Evolutionary conservation across 2,888 invertebrate genomes (phyloP), one percentile per base, ranked within the genome.

Genomic region (Tetheella fluctuosa): DNA sequence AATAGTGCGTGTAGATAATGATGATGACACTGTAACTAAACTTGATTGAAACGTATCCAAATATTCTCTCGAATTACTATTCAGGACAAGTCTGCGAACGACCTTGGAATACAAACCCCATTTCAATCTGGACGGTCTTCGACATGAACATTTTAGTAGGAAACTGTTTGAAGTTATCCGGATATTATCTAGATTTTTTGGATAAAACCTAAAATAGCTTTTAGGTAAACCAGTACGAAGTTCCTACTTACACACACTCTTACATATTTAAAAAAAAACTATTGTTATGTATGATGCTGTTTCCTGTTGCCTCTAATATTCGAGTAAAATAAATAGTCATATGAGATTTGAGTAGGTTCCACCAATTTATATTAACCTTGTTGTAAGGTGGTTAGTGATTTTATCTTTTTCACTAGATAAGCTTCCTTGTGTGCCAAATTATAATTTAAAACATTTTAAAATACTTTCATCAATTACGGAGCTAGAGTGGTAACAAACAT

Each of bases 1-100:
- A 48, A 48, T 20, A 10, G 3, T 20, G 20, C 10, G 20, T 48
- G 48, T 2, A 48, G 10, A 20, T 48, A 48, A 48, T 20, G 48
- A 48, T 20, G 48, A 48, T 48, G n/a, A 20, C 20, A 48, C 48
- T 48, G 48, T 42, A 1, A 7, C 20, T 10, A 48, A 48, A 48
- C 48, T 20, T 48, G 48, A 48, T 48, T 48, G 48, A 48, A 48
- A 48, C 48, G 48, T 48, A 48, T 48, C 48, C 48, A 48, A 48
- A 48, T 17, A 54, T 28, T 8, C 54, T 54, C 17, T 54, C 20
- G 7, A 23, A 28, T 54, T 25, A 17, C 28, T 54, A 54, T 54
- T 28, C 53, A 53, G 53, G 23, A 28, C 54, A 54, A 28, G 17
- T 48, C 1, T 54, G 15, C 54, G 17, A 15, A 30, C 54, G 12